Percentiles rank a stretch among this genome's conserved stretches.
These are phyloP conservation scores for Montipora cactus DNA, from an alignment of 64 coral and sea anemone species.

Conservation along the genomic window DNA sequence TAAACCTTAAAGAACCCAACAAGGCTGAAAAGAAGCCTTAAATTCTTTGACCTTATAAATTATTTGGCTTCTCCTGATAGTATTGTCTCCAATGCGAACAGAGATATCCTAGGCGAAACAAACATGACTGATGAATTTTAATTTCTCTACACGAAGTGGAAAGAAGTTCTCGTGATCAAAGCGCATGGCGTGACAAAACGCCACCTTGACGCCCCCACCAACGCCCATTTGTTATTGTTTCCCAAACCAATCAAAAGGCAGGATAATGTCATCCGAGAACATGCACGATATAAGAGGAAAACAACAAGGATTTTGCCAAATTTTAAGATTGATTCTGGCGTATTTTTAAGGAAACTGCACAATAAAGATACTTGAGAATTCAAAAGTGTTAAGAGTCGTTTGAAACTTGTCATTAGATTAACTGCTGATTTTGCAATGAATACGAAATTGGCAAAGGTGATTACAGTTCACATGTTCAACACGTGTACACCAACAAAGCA, in stretches of 20 bases:
- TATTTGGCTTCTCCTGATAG: no score
- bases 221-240: neutral
- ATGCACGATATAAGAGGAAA: neutral
- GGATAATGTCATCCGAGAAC: neutral
- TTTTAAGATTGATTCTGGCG: neutral
- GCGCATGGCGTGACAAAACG: slow-evolving; percentile 32
- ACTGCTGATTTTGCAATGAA: neutral
- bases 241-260: slow-evolving; percentile 12
- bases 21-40: no score
- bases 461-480: slow-evolving; percentile 4
- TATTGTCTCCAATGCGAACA: no score
- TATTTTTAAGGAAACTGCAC: neutral
- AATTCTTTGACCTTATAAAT: no score
- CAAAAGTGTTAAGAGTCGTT: neutral
- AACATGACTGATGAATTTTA: no score
- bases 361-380: neutral
- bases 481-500: slow-evolving; percentile 44
- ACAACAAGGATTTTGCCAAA: neutral
- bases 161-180: neutral
- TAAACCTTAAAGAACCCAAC: no score
- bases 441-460: neutral
- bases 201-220: slow-evolving; percentile 1
- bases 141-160: neutral
- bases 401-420: neutral
- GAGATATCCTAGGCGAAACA: no score